phyloP scores from a whole-genome alignment of 2,797 vertebrate species.

The Pygocentrus nattereri region DNA sequence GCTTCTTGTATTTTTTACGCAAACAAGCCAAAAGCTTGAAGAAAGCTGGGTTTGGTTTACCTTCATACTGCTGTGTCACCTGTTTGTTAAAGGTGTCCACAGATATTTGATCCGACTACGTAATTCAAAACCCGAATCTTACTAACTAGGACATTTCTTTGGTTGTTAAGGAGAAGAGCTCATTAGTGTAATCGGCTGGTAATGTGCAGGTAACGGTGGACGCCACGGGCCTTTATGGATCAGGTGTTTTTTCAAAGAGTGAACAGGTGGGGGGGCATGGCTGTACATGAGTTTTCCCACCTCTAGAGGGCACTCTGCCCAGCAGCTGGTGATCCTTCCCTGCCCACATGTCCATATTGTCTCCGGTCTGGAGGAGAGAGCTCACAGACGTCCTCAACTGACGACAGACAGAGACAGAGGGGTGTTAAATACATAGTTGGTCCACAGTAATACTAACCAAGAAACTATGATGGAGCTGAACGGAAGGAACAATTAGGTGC shows the following conservation, averaged over 20 bases:
- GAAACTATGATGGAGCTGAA: too few species aligned
- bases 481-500: too few species aligned
- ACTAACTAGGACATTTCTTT: not conserved
- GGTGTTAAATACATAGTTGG: too few species aligned
- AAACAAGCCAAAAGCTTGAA: too few species aligned
- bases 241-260: not conserved
- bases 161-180: not conserved
- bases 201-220: not conserved
- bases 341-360: conserved; percentile 77
- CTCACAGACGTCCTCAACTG: conserved; percentile 77
- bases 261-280: not conserved
- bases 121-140: not conserved
- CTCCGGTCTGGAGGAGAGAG: conserved; percentile 79
- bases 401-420: not conserved
- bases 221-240: not conserved
- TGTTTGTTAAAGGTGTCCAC: not conserved
- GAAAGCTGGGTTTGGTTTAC: too few species aligned
- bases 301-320: conserved; percentile 83
- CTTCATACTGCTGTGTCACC: too few species aligned
- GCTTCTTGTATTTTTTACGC: too few species aligned
- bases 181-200: not conserved
- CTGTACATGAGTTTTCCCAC: conserved; percentile 56
- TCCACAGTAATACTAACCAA: too few species aligned
- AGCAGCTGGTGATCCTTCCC: conserved; percentile 76
- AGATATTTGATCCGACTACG: not conserved